Percentiles rank a stretch among this genome's conserved stretches.
Evolutionary conservation across 37 sponge, comb jelly and placozoan species (phyloP).

Genomic region (Crambe crambe): DNA sequence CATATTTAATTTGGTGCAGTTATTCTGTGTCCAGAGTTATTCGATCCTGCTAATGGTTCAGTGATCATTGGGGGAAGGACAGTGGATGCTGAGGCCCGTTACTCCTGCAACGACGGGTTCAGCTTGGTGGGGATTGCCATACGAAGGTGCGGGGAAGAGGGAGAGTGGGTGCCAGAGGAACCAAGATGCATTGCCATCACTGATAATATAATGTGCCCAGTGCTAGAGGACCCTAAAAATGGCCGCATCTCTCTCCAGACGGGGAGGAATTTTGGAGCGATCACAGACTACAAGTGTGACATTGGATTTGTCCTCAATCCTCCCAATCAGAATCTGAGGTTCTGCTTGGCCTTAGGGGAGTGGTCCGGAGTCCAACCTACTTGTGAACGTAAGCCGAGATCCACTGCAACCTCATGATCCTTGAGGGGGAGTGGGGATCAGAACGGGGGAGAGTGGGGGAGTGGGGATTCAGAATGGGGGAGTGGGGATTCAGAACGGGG

Average conservation of each 20-base stretch:
- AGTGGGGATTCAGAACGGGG: too few relatives aligned
- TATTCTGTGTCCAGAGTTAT: slow-evolving; percentile 14
- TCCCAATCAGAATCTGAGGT: too few relatives aligned
- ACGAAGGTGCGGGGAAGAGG: slow-evolving; percentile 10
- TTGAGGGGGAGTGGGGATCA: too few relatives aligned
- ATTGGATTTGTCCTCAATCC: slow-evolving; percentile 27
- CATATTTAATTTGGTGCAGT: too few relatives aligned
- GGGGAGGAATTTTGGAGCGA: neutral
- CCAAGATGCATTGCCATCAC: slow-evolving; percentile 22
- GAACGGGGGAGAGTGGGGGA: too few relatives aligned
- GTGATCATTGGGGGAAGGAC: neutral
- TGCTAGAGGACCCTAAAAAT: neutral
- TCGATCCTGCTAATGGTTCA: slow-evolving; percentile 10
- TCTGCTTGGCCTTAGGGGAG: slow-evolving; percentile 28
- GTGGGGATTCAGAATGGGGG: too few relatives aligned
- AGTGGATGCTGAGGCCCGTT: slow-evolving; percentile 1
- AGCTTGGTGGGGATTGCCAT: neutral
- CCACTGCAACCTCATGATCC: too few relatives aligned
- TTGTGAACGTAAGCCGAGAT: slow-evolving; percentile 47
- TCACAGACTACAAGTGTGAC: slow-evolving; percentile 42
- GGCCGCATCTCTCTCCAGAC: slow-evolving; percentile 27
- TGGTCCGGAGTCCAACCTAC: slow-evolving; percentile 30
- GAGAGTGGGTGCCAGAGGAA: slow-evolving; percentile 29
- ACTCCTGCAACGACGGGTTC: slow-evolving; percentile 6
- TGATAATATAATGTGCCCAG: slow-evolving; percentile 16